Evolutionary conservation across 2,797 vertebrate species (phyloP), one percentile per base, ranked within the genome.

Genomic region (Sebastes alutus): DNA sequence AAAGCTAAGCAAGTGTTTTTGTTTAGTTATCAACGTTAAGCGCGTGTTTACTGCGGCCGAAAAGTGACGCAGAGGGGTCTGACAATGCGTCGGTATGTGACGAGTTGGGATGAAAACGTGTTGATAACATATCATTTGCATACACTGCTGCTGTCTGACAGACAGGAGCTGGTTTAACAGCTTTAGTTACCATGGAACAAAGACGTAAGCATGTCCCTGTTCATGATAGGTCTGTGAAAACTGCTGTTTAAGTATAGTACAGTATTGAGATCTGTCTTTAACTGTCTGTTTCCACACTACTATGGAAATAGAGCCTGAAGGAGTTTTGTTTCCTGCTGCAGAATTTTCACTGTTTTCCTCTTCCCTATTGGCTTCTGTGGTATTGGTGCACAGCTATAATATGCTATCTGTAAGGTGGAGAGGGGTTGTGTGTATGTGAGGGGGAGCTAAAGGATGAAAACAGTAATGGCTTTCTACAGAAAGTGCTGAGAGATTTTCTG

Each of bases 381-480:
- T 71, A 13, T 64, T 70, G 66, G 59, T 81, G 65, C 77, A 82
- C 33, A 71, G 75, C 76, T 66, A 69, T 62, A 80, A 69, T 69
- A 74, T 64, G 38, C 25, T 58, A 54, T 88, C 33, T 78, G 56
- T 77, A 63, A 68, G 62, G 63, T 77, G 68, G 25, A 70, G 63
- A 59, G 25, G 12, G 7, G 12, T 55, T 52, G 69, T 63, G 72
- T 66, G 27, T 58, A 9, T 70, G 23, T 29, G 32, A 8, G 68
- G 5, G n/a, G n/a, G 22, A 68, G 72, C 52, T 73, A 52, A 72
- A 82, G 70, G 69, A 86, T 74, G 81, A 82, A 86, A 84, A 83
- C 55, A 75, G 72, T 77, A 82, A 85, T 84, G 69, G 77, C 59
- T 87, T 82, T 79, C 61, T 73, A 71, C 59, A 77, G 61, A 72